Conservation (phyloP, 1,140 invertebrate genomes). For the Tetramorium parvispinum region DNA sequence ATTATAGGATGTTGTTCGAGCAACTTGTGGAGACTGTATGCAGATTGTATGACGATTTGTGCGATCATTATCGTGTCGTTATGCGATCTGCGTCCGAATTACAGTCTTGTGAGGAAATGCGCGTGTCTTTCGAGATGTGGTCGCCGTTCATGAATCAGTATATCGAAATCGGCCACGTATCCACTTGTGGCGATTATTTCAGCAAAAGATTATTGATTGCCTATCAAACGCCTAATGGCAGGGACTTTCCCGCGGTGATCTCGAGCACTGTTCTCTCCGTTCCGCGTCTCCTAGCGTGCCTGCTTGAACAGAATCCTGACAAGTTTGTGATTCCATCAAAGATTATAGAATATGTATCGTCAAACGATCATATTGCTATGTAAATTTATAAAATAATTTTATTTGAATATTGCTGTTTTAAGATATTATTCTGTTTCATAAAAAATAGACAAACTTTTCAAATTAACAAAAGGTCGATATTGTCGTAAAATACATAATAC, state of each 20-base stretch:
- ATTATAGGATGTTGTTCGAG: slow-evolving; percentile 85
- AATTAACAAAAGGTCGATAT: neutral
- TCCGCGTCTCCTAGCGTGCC: slow-evolving; percentile 88
- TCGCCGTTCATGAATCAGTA: slow-evolving; percentile 87
- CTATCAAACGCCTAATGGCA: slow-evolving; percentile 85
- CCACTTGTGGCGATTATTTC: slow-evolving; percentile 88
- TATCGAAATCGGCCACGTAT: slow-evolving; percentile 89
- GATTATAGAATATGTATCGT: slow-evolving; percentile 34
- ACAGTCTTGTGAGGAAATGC: slow-evolving; percentile 87
- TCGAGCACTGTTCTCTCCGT: slow-evolving; percentile 88
- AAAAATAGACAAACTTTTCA: neutral
- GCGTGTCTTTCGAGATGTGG: slow-evolving; percentile 89
- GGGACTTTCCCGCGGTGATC: slow-evolving; percentile 87
- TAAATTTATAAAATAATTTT: neutral
- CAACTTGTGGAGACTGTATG: slow-evolving; percentile 83
- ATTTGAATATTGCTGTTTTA: neutral
- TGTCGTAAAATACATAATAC: neutral
- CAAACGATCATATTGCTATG: neutral
- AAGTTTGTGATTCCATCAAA: slow-evolving; percentile 74
- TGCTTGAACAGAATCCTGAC: slow-evolving; percentile 87
- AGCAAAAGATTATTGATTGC: slow-evolving; percentile 89
- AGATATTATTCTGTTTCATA: neutral
- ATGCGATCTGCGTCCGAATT: slow-evolving; percentile 86
- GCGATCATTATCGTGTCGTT: slow-evolving; percentile 88
- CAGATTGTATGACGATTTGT: slow-evolving; percentile 86